A percentile compares a stretch with the other conserved stretches of the same genome.
Evolutionary conservation across 2,113 vertebrate genomes (phyloP).

Genomic region (Campylomormyrus tamandua): DNA sequence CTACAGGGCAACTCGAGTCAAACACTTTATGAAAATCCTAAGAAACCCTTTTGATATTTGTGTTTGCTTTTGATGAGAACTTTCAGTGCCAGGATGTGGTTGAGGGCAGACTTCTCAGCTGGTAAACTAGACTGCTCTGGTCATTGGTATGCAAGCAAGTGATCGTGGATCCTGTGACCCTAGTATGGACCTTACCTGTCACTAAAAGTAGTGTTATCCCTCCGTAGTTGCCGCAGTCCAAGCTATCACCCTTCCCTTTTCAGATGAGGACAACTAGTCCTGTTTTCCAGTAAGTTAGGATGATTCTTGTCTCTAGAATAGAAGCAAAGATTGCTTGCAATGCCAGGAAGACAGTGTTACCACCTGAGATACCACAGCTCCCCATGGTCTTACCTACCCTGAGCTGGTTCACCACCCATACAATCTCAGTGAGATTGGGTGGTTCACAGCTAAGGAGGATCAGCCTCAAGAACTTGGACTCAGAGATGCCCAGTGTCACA

Average conservation of each 20-base stretch:
- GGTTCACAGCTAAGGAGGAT: not conserved
- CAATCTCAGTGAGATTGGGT: not conserved
- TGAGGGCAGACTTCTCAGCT: too few species aligned
- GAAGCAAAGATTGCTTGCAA: not conserved
- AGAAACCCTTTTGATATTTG: not conserved
- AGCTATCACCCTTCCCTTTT: not conserved
- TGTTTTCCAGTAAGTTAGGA: not conserved
- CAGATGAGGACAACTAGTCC: not conserved
- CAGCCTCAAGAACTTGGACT: not conserved
- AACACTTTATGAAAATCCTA: not conserved
- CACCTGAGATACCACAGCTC: not conserved
- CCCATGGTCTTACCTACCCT: not conserved
- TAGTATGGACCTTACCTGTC: not conserved
- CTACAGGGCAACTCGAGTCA: not conserved
- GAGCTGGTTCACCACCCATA: not conserved
- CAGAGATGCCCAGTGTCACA: not conserved
- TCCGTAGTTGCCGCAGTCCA: not conserved
- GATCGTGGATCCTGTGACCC: not conserved
- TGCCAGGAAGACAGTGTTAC: not conserved
- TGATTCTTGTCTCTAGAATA: not conserved
- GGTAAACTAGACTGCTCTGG: not conserved
- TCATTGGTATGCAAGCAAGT: too few species aligned
- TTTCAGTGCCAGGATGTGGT: too few species aligned
- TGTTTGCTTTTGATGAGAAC: not conserved
- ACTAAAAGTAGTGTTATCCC: not conserved